Evolutionary conservation across 2,888 invertebrate species (phyloP).

Genomic region (Pammene aurita): DNA sequence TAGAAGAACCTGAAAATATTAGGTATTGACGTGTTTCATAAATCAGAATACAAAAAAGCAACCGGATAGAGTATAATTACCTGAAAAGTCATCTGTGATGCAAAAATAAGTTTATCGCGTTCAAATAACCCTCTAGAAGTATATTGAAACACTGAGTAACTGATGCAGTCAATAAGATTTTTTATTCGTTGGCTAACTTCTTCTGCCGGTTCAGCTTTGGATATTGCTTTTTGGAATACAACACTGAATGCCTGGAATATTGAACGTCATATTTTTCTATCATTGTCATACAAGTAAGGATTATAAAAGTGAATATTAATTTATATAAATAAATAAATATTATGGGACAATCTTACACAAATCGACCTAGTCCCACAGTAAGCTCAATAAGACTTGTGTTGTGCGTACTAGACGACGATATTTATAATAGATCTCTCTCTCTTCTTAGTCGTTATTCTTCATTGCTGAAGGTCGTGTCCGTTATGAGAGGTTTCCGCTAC

Average conservation of each 20-base stretch:
- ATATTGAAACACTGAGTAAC: conserved; percentile 97
- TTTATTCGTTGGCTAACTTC: conserved; percentile 90
- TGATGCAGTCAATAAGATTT: conserved; percentile 97
- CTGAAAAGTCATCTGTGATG: conserved; percentile 98
- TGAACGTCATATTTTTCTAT: background rate
- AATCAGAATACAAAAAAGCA: background rate
- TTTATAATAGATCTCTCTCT: no score
- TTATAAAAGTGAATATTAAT: background rate
- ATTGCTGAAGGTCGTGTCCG: no score
- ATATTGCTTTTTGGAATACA: conserved; percentile 98
- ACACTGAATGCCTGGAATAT: conserved; percentile 94
- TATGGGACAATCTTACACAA: no score
- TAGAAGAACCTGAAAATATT: conserved; percentile 87
- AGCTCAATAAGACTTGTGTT: no score
- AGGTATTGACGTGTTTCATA: background rate
- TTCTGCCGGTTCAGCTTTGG: conserved; percentile 91
- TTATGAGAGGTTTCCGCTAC: no score
- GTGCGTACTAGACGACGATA: no score
- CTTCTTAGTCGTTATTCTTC: no score
- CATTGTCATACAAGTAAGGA: background rate
- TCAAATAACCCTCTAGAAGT: conserved; percentile 97
- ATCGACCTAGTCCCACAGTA: no score
- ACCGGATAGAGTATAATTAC: conserved; percentile 70
- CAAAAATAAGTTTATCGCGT: conserved; percentile 97
- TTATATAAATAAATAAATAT: no score